Evolutionary conservation across 2,113 vertebrate genomes (phyloP).

Genomic region (Ptilonorhynchus violaceus): DNA sequence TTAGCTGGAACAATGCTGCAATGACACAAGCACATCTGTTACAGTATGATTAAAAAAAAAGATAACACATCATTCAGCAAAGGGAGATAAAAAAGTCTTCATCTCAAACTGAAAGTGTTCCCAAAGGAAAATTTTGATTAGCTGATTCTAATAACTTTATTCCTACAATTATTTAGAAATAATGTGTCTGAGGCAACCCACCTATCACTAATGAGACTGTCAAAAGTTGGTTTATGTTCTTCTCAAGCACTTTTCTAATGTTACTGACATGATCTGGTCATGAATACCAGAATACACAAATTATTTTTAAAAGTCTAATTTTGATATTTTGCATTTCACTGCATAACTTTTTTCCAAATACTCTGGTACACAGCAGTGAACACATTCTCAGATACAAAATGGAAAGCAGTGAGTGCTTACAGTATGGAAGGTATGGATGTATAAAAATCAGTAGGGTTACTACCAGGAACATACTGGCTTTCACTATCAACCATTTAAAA

Average conservation of each 20-base stretch:
- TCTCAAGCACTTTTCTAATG: background rate
- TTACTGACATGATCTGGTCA: background rate
- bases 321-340: background rate
- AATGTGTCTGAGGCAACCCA: background rate
- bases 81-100: background rate
- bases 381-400: background rate
- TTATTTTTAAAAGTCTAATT: background rate
- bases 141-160: background rate
- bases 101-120: background rate
- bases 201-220: background rate
- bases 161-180: background rate
- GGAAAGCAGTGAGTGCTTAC: background rate
- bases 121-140: background rate
- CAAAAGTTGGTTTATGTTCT: background rate
- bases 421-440: background rate
- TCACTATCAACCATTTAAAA: slow-evolving; percentile 73
- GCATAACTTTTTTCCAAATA: background rate
- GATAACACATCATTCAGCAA: background rate
- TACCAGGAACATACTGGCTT: slow-evolving; percentile 56
- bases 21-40: background rate
- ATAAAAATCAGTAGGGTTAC: slow-evolving; percentile 39
- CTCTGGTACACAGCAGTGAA: background rate
- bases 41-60: background rate
- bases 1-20: background rate
- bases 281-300: background rate